Conservation (phyloP, 1,140 invertebrate species). For the Neodiprion virginianus region DNA sequence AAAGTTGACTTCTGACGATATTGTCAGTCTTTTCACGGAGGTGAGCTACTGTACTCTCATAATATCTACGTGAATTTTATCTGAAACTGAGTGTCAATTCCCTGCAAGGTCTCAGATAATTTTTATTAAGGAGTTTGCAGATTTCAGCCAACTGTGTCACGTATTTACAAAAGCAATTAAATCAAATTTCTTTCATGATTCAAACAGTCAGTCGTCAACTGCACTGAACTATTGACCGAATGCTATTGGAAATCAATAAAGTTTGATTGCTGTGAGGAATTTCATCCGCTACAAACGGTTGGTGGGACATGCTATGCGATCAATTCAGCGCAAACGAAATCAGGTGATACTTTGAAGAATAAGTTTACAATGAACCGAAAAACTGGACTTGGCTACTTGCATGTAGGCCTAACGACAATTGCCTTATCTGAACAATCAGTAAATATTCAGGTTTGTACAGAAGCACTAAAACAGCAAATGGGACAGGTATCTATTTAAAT, state of each 20-base stretch:
- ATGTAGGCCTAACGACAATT: conserved; percentile 21
- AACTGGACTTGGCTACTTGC: conserved; percentile 25
- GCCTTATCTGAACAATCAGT: background rate
- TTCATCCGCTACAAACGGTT: conserved; percentile 27
- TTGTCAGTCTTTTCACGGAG: background rate
- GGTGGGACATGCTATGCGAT: conserved; percentile 36
- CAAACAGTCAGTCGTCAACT: conserved; percentile 30
- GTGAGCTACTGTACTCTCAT: background rate
- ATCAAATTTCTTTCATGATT: background rate
- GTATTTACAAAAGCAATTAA: background rate
- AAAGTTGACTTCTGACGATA: background rate
- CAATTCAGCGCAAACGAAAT: conserved; percentile 33
- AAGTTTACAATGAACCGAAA: conserved; percentile 30
- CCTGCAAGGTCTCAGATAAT: too few species aligned
- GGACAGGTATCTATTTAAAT: too few species aligned
- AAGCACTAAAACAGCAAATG: too few species aligned
- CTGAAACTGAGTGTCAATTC: background rate
- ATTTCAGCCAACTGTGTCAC: background rate
- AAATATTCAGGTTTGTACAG: too few species aligned
- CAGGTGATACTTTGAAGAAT: background rate
- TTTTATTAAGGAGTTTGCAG: background rate
- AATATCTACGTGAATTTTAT: too few species aligned
- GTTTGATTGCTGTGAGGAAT: conserved; percentile 40
- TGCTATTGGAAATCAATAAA: conserved; percentile 34
- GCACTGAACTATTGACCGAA: conserved; percentile 28